Percentiles rank a stretch among this genome's conserved stretches.
phyloP scores from a whole-genome alignment of 2,888 invertebrate species.

The Lissonota sp. region DNA sequence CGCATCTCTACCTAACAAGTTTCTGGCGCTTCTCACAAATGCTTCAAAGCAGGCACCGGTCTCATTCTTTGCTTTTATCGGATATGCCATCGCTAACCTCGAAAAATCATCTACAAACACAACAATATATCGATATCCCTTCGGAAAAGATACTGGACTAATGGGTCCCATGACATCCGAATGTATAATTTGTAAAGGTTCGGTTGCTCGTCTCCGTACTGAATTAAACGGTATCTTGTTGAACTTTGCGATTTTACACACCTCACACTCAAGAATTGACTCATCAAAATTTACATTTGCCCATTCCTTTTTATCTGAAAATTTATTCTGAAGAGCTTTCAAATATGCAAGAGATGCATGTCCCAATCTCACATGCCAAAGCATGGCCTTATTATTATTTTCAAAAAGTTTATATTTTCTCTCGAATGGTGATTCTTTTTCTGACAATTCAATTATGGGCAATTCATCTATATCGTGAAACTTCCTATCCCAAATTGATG shows the following conservation, averaged over 20 bases:
- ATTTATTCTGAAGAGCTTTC: conserved; percentile 62
- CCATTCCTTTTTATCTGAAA: conserved; percentile 54
- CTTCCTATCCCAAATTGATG: conserved; percentile 53
- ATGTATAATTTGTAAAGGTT: conserved; percentile 66
- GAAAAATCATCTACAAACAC: conserved; percentile 69
- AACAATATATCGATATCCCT: conserved; percentile 61
- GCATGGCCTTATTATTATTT: conserved; percentile 62
- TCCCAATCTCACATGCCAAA: conserved; percentile 72
- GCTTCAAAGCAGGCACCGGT: conserved; percentile 60
- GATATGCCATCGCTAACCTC: conserved; percentile 65
- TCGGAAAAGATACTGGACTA: conserved; percentile 61
- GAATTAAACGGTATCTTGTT: conserved; percentile 65
- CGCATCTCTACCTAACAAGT: conserved; percentile 63
- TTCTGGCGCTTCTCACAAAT: conserved; percentile 63
- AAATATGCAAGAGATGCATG: conserved; percentile 67
- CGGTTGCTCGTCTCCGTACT: conserved; percentile 52
- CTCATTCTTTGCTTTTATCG: conserved; percentile 63
- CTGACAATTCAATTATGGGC: conserved; percentile 21
- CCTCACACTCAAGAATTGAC: conserved; percentile 65
- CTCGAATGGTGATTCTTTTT: conserved; percentile 43
- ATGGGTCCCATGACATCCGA: conserved; percentile 68
- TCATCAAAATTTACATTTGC: conserved; percentile 62
- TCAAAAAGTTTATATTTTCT: conserved; percentile 32
- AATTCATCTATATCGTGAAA: conserved; percentile 52
- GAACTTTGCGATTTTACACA: conserved; percentile 66